Evolutionary conservation across 2,113 vertebrate species (phyloP).

Genomic region (Nycticryphes semicollaris): DNA sequence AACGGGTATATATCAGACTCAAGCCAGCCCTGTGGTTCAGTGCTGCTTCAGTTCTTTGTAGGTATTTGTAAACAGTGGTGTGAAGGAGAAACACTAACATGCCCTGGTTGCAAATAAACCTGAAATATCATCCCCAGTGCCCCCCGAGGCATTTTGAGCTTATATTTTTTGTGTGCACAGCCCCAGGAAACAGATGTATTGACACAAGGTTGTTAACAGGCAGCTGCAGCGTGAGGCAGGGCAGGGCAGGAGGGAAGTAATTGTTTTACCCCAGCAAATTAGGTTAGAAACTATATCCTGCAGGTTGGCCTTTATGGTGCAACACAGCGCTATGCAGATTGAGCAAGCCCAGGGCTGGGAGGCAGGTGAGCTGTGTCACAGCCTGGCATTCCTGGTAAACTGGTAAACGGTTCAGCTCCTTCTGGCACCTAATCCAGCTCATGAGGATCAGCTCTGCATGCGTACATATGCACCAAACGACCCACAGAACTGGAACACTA

Average conservation of each 20-base stretch:
- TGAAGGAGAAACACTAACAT: background rate
- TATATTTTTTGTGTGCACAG: background rate
- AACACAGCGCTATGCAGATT: background rate
- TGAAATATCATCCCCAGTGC: background rate
- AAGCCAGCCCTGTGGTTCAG: background rate
- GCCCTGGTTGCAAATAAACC: background rate
- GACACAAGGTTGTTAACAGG: background rate
- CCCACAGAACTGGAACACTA: background rate
- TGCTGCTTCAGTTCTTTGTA: background rate
- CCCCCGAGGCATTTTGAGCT: background rate
- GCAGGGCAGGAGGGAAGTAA: background rate
- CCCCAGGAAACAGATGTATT: background rate
- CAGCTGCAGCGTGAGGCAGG: background rate
- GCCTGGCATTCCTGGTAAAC: background rate
- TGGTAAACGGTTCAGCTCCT: background rate
- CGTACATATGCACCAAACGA: background rate
- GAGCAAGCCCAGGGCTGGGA: background rate
- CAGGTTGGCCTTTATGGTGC: background rate
- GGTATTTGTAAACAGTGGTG: background rate
- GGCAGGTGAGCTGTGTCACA: background rate
- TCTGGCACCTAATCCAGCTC: background rate
- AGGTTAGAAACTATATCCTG: background rate
- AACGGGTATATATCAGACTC: background rate
- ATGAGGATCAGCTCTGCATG: background rate
- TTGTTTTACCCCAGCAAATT: background rate